phyloP scores from a whole-genome alignment of 2,797 vertebrate species.

The Danio aesculapii region DNA sequence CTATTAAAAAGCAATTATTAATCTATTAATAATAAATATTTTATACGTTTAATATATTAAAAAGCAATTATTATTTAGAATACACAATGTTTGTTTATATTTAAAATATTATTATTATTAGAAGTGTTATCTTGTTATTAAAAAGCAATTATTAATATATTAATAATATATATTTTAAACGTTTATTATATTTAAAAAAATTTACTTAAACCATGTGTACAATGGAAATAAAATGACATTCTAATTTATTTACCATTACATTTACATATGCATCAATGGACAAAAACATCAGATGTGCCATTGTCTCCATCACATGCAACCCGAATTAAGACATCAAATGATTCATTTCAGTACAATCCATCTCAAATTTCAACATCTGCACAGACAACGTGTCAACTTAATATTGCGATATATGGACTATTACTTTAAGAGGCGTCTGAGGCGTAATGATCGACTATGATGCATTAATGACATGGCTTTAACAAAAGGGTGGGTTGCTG shows the following conservation, averaged over 20 bases:
- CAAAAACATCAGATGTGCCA: background rate
- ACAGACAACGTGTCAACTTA: conserved; percentile 10
- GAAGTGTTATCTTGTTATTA: no score
- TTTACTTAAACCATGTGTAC: no score
- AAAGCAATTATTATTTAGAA: no score
- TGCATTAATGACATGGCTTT: conserved; percentile 13
- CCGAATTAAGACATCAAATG: background rate
- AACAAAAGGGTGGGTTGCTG: background rate
- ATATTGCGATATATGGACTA: conserved; percentile 2
- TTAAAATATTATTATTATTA: no score
- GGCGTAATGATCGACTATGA: conserved; percentile 14
- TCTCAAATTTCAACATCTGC: conserved; percentile 17
- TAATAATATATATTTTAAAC: no score
- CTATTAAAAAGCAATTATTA: no score
- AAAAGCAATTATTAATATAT: no score
- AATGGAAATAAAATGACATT: background rate
- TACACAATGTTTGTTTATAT: no score
- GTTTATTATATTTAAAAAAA: no score
- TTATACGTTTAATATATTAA: no score
- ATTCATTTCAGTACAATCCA: background rate
- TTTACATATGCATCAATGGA: background rate
- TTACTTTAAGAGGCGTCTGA: background rate
- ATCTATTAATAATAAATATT: no score
- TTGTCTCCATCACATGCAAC: background rate
- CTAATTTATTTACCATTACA: conserved; percentile 2